Conservation (phyloP, 2,113 vertebrate species). For the Tachysurus vachellii region DNA sequence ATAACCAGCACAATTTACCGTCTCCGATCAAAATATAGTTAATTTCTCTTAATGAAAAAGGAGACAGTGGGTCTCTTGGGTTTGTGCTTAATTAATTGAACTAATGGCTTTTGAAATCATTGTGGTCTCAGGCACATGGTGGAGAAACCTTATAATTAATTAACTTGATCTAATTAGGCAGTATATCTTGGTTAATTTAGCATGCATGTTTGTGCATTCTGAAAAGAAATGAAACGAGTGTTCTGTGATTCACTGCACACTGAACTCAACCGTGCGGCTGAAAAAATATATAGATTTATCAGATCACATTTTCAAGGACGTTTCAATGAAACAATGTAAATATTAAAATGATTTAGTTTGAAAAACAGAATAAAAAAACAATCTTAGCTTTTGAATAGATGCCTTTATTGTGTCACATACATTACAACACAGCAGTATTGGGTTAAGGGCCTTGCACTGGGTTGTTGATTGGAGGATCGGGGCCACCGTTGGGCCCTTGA, state of each 20-base stretch:
- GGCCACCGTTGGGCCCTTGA: no score
- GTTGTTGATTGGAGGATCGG: no score
- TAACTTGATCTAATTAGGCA: slow-evolving; percentile 45
- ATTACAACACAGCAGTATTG: no score
- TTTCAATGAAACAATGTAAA: background rate
- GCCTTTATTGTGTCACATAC: no score
- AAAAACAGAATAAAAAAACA: background rate
- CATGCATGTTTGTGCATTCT: background rate
- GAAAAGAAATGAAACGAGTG: background rate
- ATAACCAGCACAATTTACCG: background rate
- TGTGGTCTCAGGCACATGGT: slow-evolving; percentile 36
- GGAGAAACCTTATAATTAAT: slow-evolving; percentile 49
- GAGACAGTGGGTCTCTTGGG: slow-evolving; percentile 28
- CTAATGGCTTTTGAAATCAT: slow-evolving; percentile 42
- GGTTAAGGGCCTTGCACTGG: no score
- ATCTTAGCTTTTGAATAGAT: background rate
- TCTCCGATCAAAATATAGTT: background rate
- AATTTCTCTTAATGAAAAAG: slow-evolving; percentile 25
- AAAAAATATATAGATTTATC: background rate
- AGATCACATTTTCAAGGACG: background rate
- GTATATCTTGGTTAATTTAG: slow-evolving; percentile 34
- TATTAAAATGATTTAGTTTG: background rate
- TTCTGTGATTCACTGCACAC: background rate
- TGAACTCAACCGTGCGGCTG: background rate
- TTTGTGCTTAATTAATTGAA: slow-evolving; percentile 27